Conservation (phyloP, 2,888 invertebrate genomes). For the Caenorhabditis japonica region DNA sequence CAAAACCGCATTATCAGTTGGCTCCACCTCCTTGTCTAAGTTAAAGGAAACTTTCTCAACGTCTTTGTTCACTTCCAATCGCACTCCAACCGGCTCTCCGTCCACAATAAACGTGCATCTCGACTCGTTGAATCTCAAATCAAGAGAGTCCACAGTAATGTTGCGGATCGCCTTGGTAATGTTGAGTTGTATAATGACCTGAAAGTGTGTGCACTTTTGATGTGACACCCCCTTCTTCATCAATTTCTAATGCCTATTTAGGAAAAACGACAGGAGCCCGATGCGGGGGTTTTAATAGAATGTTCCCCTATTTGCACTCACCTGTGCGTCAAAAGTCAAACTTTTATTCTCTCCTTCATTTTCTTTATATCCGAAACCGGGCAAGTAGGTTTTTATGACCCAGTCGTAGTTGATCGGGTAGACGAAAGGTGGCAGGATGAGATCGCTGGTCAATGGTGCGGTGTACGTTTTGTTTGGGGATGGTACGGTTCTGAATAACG, state of each 20-base stretch:
- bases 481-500: neutral
- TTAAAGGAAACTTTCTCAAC: slow-evolving; percentile 68
- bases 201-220: slow-evolving; percentile 6
- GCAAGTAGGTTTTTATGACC: slow-evolving; percentile 71
- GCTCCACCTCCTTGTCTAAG: slow-evolving; percentile 55
- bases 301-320: slow-evolving; percentile 53
- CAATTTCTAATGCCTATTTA: neutral
- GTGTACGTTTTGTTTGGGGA: neutral
- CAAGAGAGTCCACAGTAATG: slow-evolving; percentile 66
- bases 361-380: slow-evolving; percentile 68
- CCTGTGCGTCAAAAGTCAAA: slow-evolving; percentile 71
- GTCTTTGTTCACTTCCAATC: slow-evolving; percentile 3
- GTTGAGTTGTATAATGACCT: slow-evolving; percentile 64
- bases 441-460: slow-evolving; percentile 60
- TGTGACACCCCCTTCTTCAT: neutral
- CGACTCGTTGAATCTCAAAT: slow-evolving; percentile 54
- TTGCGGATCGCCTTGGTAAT: slow-evolving; percentile 57
- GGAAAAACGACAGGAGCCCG: slow-evolving; percentile 57
- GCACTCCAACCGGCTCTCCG: slow-evolving; percentile 8
- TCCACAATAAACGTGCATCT: slow-evolving; percentile 16
- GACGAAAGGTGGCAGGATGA: slow-evolving; percentile 60
- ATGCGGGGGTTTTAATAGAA: no score
- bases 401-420: slow-evolving; percentile 69
- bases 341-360: slow-evolving; percentile 52
- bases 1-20: slow-evolving; percentile 56